Evolutionary conservation across 2,888 invertebrate genomes (phyloP).

Genomic region (Agrotis exclamationis): DNA sequence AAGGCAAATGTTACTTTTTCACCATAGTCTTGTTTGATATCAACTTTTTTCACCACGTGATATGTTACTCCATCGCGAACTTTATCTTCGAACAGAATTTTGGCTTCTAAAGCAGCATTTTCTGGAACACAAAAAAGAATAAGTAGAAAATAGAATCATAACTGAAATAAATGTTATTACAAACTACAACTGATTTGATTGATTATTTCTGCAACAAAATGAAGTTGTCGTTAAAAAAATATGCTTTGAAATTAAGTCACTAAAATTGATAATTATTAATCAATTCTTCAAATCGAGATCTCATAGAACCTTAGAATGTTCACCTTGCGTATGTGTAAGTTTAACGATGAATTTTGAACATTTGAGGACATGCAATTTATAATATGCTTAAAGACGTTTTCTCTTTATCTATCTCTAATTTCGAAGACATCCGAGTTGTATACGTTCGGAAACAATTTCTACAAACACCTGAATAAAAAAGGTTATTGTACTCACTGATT

Average conservation of each 20-base stretch:
- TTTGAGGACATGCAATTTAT: too few relatives aligned
- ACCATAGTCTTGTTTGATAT: conserved; percentile 71
- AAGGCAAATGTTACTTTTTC: conserved; percentile 75
- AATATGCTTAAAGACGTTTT: too few relatives aligned
- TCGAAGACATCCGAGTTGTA: too few relatives aligned
- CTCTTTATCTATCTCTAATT: too few relatives aligned
- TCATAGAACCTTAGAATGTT: too few relatives aligned
- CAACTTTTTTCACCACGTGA: conserved; percentile 72
- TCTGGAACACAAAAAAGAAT: conserved; percentile 63
- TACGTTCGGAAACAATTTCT: background rate
- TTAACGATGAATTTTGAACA: too few relatives aligned
- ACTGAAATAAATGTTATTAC: too few relatives aligned
- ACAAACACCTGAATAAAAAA: background rate
- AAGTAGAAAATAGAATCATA: background rate
- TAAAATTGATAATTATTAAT: too few relatives aligned
- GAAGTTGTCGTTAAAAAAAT: too few relatives aligned
- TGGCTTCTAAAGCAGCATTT: conserved; percentile 67
- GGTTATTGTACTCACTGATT: conserved; percentile 70
- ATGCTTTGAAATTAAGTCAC: too few relatives aligned
- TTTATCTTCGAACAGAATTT: conserved; percentile 74
- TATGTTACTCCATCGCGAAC: conserved; percentile 77
- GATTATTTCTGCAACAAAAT: background rate
- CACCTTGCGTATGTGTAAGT: too few relatives aligned
- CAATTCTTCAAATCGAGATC: too few relatives aligned
- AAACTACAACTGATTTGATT: background rate